Evolutionary conservation across 1,140 invertebrate genomes (phyloP).

Genomic region (Drosophila parabipectinata): DNA sequence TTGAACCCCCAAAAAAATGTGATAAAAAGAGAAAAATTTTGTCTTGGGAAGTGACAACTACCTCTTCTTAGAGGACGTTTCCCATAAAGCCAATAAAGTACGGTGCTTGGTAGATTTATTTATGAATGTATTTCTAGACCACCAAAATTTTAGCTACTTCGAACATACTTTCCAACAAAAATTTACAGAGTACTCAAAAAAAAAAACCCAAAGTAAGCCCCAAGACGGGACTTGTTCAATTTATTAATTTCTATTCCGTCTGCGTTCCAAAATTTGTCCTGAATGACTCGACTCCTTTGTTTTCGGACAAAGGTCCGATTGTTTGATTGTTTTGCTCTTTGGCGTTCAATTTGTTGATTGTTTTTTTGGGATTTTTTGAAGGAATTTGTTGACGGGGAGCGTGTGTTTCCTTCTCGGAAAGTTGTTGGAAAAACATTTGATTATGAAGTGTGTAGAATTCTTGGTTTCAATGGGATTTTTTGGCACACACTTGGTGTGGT

Average conservation of each 20-base stretch:
- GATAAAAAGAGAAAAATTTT: background rate
- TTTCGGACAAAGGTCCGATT: constrained; percentile 36
- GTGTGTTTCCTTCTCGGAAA: constrained; percentile 9
- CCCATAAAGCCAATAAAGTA: no score
- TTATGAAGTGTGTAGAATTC: constrained; percentile 33
- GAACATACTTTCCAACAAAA: background rate
- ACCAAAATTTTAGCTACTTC: background rate
- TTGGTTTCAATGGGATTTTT: background rate
- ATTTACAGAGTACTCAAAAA: background rate
- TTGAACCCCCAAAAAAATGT: constrained; percentile 45
- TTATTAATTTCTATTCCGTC: constrained; percentile 79
- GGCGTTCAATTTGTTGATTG: constrained; percentile 76
- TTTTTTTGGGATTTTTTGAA: constrained; percentile 47
- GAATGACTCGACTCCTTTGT: constrained; percentile 43
- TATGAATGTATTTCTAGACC: background rate
- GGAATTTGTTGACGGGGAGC: constrained; percentile 16
- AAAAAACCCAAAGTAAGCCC: background rate
- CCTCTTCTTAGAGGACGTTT: background rate
- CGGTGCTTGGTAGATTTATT: no score
- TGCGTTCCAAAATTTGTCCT: constrained; percentile 70
- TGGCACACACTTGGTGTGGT: background rate
- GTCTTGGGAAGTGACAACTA: background rate
- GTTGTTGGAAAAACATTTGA: constrained; percentile 33
- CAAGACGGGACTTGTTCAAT: constrained; percentile 38
- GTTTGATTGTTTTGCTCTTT: constrained; percentile 73